Evolutionary conservation across 2,113 vertebrate genomes (phyloP).

Genomic region (Nibea coibor): DNA sequence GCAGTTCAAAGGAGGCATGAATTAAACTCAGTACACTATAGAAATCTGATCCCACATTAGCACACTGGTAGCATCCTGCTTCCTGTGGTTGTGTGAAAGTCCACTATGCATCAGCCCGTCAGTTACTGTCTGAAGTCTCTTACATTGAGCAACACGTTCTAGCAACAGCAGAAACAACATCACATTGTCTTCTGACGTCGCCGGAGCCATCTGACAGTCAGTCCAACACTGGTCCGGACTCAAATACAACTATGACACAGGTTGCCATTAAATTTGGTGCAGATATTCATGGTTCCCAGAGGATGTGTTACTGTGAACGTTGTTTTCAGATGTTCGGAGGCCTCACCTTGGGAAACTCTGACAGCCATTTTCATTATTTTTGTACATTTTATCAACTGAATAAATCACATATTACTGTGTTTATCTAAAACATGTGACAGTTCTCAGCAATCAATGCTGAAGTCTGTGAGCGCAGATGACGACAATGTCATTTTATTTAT

Average conservation of each 20-base stretch:
- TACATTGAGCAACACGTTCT: background rate
- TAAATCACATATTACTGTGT: background rate
- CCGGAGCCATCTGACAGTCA: background rate
- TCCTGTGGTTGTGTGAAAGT: background rate
- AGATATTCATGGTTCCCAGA: background rate
- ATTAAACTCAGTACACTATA: background rate
- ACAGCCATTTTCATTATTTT: background rate
- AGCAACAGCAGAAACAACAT: background rate
- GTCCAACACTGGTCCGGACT: background rate
- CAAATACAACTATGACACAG: background rate
- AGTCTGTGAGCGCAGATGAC: background rate
- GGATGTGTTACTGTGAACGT: background rate
- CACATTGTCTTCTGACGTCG: no score
- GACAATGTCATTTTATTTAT: background rate
- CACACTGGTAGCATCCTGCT: background rate
- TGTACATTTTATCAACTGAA: background rate
- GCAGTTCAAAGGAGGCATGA: background rate
- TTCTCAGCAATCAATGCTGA: background rate
- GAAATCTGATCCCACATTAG: constrained; percentile 5
- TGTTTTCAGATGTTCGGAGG: no score
- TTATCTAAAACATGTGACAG: background rate
- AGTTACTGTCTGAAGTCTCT: background rate
- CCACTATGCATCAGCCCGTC: constrained; percentile 12
- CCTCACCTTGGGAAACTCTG: no score
- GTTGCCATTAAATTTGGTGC: background rate